phyloP scores from a whole-genome alignment of 2,888 invertebrate genomes.

The Brachypterus glaber region DNA sequence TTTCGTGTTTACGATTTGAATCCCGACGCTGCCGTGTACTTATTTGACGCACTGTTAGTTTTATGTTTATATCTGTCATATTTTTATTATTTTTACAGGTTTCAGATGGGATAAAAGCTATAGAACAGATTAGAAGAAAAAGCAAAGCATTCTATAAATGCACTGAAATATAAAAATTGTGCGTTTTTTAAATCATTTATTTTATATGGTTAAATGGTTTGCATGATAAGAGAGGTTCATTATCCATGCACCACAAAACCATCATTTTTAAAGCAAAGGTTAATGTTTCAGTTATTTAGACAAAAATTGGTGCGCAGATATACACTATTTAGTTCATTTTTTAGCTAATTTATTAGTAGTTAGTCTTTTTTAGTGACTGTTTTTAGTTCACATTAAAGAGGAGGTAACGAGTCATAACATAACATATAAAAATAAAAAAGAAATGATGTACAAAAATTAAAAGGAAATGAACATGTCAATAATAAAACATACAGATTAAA shows the following conservation, averaged over 20 bases:
- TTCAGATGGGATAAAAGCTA: conserved; percentile 40
- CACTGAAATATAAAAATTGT: too few relatives aligned
- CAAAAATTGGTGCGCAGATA: not conserved
- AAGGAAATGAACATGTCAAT: conserved; percentile 39
- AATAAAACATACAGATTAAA: conserved; percentile 44
- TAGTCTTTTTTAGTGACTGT: too few relatives aligned
- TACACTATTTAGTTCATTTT: conserved; percentile 17
- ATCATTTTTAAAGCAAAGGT: conserved; percentile 33
- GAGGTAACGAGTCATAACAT: conserved; percentile 41
- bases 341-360: conserved; percentile 22
- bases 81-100: conserved; percentile 29
- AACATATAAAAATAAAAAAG: conserved; percentile 23
- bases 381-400: conserved; percentile 38
- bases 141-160: conserved; percentile 36
- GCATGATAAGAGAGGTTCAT: too few relatives aligned
- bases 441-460: conserved; percentile 34
- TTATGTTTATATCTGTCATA: conserved; percentile 24
- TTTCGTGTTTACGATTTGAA: conserved; percentile 10
- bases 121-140: conserved; percentile 37
- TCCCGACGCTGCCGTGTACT: conserved; percentile 29
- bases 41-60: conserved; percentile 26
- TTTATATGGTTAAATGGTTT: not conserved
- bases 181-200: conserved; percentile 15
- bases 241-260: conserved; percentile 39
- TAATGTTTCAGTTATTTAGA: not conserved